Conservation (phyloP, 2,888 invertebrate species). For the Limnephilus auricula region DNA sequence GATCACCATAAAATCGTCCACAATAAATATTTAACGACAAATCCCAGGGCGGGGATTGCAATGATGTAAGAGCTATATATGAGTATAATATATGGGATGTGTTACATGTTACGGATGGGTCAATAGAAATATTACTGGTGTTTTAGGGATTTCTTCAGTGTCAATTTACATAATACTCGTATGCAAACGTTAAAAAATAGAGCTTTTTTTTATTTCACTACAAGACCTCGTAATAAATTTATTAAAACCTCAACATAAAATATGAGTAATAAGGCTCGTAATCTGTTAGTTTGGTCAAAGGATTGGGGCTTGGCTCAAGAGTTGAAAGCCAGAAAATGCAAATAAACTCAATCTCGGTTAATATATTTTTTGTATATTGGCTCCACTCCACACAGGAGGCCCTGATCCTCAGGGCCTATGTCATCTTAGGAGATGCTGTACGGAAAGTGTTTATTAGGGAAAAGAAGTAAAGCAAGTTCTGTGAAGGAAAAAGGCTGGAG, state of each 20-base stretch:
- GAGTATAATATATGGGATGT: background rate
- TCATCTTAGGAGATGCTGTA: too few species aligned
- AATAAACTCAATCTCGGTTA: too few species aligned
- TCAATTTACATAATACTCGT: background rate
- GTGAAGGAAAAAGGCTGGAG: too few species aligned
- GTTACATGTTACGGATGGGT: background rate
- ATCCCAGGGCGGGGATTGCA: background rate
- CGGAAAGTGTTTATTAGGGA: too few species aligned
- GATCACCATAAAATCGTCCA: background rate
- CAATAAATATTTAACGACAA: constrained; percentile 18
- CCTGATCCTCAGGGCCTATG: too few species aligned
- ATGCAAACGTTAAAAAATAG: background rate
- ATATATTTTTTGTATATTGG: too few species aligned
- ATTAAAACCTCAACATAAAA: too few species aligned
- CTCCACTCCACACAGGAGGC: too few species aligned
- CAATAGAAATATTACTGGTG: background rate
- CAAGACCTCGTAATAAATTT: background rate
- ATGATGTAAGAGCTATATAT: background rate
- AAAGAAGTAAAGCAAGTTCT: too few species aligned
- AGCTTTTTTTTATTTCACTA: background rate
- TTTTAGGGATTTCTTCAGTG: background rate
- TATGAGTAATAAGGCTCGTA: too few species aligned
- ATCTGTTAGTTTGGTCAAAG: too few species aligned
- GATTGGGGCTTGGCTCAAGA: too few species aligned
- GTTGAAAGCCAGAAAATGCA: background rate